These are phyloP conservation scores for Agrotis puta DNA, from an alignment of 2,888 invertebrate genomes.

Conservation along the genomic window DNA sequence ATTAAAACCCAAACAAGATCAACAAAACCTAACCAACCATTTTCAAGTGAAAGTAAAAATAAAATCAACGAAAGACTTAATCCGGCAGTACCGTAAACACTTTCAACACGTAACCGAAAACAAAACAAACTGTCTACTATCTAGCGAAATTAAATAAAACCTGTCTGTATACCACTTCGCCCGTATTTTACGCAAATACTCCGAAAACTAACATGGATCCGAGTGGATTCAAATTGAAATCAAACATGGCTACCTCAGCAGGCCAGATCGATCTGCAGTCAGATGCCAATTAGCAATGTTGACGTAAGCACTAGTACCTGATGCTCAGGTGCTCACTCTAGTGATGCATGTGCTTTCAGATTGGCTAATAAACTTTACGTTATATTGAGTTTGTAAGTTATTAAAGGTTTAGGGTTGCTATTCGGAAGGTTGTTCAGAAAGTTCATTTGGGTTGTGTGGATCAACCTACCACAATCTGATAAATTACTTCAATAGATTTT, in stretches of 20 bases:
- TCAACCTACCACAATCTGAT: too few relatives aligned
- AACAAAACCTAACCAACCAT: background rate
- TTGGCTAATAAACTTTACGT: conserved; percentile 41
- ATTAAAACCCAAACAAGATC: background rate
- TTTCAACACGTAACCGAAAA: conserved; percentile 27
- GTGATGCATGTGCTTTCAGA: conserved; percentile 38
- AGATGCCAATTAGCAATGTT: conserved; percentile 76
- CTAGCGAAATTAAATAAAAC: conserved; percentile 34
- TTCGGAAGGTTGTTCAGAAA: too few relatives aligned
- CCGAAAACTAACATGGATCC: conserved; percentile 51
- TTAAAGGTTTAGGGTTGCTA: conserved; percentile 7
- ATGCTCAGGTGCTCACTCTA: conserved; percentile 66
- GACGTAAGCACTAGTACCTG: conserved; percentile 61
- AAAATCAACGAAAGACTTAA: conserved; percentile 21
- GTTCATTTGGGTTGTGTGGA: too few relatives aligned
- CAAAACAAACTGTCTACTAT: conserved; percentile 34
- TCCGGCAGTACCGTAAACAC: conserved; percentile 27
- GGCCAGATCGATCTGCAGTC: conserved; percentile 67
- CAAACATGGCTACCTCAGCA: conserved; percentile 67
- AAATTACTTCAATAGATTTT: too few relatives aligned
- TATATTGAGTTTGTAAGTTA: conserved; percentile 28
- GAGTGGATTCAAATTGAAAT: conserved; percentile 70
- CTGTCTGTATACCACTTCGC: conserved; percentile 34
- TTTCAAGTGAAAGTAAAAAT: conserved; percentile 17
- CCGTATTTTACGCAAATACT: conserved; percentile 32